Evolutionary conservation across 1,140 invertebrate species (phyloP), one percentile per base, ranked within the genome.

Genomic region (Cotesia chilonis): DNA sequence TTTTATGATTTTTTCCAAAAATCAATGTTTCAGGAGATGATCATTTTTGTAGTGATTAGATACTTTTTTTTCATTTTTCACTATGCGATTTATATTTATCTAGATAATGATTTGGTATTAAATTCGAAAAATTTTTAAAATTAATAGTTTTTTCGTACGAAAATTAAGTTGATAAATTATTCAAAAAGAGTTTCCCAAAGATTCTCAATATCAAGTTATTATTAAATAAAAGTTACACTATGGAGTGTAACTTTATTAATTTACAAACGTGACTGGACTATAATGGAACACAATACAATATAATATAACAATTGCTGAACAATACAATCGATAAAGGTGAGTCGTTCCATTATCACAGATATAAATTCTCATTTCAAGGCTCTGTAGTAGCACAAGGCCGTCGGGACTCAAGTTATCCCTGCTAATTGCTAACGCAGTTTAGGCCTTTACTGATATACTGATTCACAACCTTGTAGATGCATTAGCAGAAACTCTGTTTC

Each of bases 281-380:
- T 14, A 3, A 57, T 12, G 10, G 2, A 14, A 57, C 5, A 57
- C 55, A 28, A 28, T 28, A 28, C 28, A 28, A 28, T 28, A 28
- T 28, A 28, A 28, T 28, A 28, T 28, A 60, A 10, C 7, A 2
- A 69, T 37, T n/a, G 38, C 54, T 4, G 28, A 47, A 10, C 41
- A 47, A 47, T 47, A 47, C 41, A 59, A 60, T 59, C 67, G 57
- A 70, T 70, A 52, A 66, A 66, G n/a, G 41, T 28, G 28, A 38
- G 28, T 65, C 20, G 36, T 36, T 60, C 36, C 17, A 66, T 71
- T 66, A 71, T 57, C 64, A 12, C 12, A n/a, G 37, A 28, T 64
- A 67, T 72, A 60, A 67, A 72, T 72, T 67, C 17, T 36, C 5
- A 47, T 72, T 59, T 72, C 54, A 60, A 67, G 55, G 55, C 35